A percentile compares a stretch with the other conserved stretches of the same genome.
Conservation (phyloP, 2,113 vertebrate genomes). For the Tychaedon coryphoeus region DNA sequence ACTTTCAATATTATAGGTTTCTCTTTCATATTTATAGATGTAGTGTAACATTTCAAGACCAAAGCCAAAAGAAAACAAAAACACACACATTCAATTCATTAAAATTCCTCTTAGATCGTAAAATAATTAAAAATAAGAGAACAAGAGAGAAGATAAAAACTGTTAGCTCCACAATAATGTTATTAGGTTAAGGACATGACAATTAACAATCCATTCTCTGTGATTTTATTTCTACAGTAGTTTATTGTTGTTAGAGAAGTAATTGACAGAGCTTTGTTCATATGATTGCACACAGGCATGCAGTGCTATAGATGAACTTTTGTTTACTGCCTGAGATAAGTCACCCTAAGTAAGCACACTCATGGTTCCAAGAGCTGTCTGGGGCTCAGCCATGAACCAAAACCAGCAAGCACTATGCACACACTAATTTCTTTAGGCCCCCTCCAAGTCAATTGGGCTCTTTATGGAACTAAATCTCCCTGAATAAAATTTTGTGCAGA, state of each 20-base stretch:
- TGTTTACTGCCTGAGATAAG: neutral
- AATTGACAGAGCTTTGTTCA: neutral
- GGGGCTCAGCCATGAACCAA: neutral
- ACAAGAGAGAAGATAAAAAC: neutral
- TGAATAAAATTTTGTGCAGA: neutral
- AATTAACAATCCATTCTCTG: neutral
- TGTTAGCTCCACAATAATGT: neutral
- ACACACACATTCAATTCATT: neutral
- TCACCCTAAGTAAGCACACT: neutral
- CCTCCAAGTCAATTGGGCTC: neutral
- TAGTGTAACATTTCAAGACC: neutral
- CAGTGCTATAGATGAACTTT: neutral
- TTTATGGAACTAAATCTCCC: neutral
- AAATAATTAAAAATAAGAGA: neutral
- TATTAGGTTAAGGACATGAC: neutral
- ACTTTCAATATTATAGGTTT: neutral
- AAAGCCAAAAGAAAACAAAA: neutral
- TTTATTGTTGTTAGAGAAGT: neutral
- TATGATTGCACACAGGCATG: neutral
- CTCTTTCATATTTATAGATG: neutral
- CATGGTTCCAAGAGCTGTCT: neutral
- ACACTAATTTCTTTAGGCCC: neutral
- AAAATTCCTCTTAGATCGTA: neutral
- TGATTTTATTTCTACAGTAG: neutral
- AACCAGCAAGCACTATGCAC: neutral